Conservation (phyloP, 2,797 vertebrate genomes). For the Kryptolebias ocellatus region DNA sequence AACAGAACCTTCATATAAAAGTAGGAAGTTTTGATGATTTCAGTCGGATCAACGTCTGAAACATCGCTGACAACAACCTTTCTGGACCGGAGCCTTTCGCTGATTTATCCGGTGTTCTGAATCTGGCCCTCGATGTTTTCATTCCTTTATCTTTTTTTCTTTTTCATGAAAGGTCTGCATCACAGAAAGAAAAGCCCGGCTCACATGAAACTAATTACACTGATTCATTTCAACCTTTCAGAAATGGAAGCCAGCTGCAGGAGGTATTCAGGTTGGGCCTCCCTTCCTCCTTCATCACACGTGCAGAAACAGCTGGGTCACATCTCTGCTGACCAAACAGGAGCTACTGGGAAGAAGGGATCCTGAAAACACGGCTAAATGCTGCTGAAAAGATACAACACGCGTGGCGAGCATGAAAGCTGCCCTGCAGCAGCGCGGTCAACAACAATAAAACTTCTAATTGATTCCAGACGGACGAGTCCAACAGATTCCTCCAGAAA, state of each 20-base stretch:
- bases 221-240: slow-evolving; percentile 45
- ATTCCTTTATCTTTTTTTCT: slow-evolving; percentile 12
- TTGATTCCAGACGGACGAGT: not conserved
- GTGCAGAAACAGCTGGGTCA: slow-evolving; percentile 1
- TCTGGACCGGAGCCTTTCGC: too few species aligned
- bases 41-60: too few species aligned
- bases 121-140: slow-evolving; percentile 5
- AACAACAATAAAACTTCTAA: not conserved
- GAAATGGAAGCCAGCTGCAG: slow-evolving; percentile 59
- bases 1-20: too few species aligned
- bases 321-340: not conserved
- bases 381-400: not conserved
- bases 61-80: too few species aligned
- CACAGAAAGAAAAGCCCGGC: slow-evolving; percentile 17
- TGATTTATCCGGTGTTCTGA: too few species aligned
- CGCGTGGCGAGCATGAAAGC: not conserved
- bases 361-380: not conserved
- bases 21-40: too few species aligned
- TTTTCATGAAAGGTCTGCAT: slow-evolving; percentile 18
- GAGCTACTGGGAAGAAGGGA: not conserved
- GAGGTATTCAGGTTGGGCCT: slow-evolving; percentile 16
- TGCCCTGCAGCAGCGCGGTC: not conserved
- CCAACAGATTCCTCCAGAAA: not conserved
- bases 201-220: slow-evolving; percentile 56
- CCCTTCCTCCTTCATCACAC: not conserved